phyloP scores from a whole-genome alignment of 2,888 invertebrate species.

The Nephrocerus scutellatus region DNA sequence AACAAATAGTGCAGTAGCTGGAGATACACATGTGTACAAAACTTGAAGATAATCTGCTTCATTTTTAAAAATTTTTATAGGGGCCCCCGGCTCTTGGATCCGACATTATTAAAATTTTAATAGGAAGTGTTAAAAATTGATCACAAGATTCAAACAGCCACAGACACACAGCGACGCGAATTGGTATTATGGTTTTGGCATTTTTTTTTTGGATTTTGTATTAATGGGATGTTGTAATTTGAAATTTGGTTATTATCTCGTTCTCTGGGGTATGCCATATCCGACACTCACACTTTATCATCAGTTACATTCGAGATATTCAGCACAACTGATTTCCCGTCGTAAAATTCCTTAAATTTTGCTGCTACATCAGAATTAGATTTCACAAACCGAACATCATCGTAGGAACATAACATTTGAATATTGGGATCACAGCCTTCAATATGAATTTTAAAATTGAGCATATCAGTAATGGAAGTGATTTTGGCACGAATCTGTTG shows the following conservation, averaged over 20 bases:
- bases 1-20: too few species aligned
- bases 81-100: too few species aligned
- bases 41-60: too few species aligned
- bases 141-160: too few species aligned
- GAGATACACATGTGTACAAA: too few species aligned
- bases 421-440: conserved; percentile 37
- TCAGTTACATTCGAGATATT: conserved; percentile 42
- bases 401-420: conserved; percentile 42
- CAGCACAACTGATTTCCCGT: conserved; percentile 43
- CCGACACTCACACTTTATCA: conserved; percentile 43
- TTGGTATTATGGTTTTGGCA: too few species aligned
- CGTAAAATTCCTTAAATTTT: conserved; percentile 50
- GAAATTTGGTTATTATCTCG: not conserved
- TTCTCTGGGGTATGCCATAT: not conserved
- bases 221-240: too few species aligned
- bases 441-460: conserved; percentile 42
- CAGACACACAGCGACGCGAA: too few species aligned
- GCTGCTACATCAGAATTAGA: conserved; percentile 38
- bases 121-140: too few species aligned
- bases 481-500: conserved; percentile 44
- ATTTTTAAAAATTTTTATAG: too few species aligned
- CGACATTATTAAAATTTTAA: too few species aligned
- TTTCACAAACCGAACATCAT: conserved; percentile 42
- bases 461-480: conserved; percentile 37
- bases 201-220: too few species aligned